A percentile compares a stretch with the other conserved stretches of the same genome.
These are phyloP conservation scores for Hydropotes inermis DNA, from an alignment of 2,113 vertebrate species.

Conservation along the genomic window DNA sequence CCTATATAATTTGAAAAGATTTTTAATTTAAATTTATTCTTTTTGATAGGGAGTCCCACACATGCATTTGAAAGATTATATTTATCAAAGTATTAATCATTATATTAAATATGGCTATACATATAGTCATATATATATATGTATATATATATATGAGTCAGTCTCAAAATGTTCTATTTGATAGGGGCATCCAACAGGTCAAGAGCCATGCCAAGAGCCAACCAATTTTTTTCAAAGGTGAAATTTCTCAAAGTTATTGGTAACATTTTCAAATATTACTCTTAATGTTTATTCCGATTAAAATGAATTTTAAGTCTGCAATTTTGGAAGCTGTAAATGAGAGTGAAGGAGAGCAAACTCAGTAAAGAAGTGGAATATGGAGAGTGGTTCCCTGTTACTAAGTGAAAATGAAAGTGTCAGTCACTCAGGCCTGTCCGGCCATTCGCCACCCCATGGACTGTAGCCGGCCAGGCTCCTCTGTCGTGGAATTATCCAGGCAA, in stretches of 20 bases:
- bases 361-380: background rate
- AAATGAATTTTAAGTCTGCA: background rate
- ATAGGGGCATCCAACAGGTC: background rate
- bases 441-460: background rate
- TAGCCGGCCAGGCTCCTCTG: background rate
- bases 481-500: background rate
- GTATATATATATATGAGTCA: background rate
- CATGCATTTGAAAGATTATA: background rate
- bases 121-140: background rate
- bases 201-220: background rate
- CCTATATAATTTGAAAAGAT: background rate
- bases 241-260: background rate
- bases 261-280: background rate
- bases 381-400: background rate
- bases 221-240: background rate
- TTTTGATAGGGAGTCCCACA: background rate
- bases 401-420: background rate
- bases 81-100: background rate
- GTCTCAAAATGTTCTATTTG: background rate
- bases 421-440: background rate
- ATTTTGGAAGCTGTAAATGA: background rate
- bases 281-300: background rate
- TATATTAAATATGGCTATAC: background rate
- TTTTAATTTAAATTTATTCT: background rate
- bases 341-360: background rate